Base-by-base conservation (phyloP, 2,797 vertebrate species). In the Molossus alvarezi region DNA sequence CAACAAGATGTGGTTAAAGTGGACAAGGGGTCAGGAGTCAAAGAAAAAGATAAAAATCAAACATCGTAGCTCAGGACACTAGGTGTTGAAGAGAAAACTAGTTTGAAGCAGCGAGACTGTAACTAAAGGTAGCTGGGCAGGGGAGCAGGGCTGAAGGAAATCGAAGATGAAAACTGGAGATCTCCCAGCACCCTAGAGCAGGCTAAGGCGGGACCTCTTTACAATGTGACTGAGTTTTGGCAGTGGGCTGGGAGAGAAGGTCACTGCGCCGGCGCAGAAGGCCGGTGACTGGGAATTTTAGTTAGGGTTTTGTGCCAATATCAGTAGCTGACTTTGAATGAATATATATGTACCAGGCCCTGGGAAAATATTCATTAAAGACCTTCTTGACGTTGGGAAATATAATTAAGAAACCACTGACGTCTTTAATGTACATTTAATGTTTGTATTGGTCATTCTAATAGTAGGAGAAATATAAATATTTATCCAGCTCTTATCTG, bases 321-420 rank as follows among this genome's bases (percentile, higher is more conserved):
- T 15, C 33, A 84, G 9, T 41, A 76, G 15, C 9, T 90, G 62
- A 79, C 48, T 45, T 64, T 64, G 21, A 65, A 76, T 94, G 10
- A 77, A 23, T 60, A 13, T 55, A 1, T 41, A 81, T 86, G 20
- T 77, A 9, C 13, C 15, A 82, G 53, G 10, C 69, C 48, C 20
- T 60, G 23, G 41, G 51, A 14, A 89, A 23, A 81, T 92, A 48
- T 14, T 95, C 41, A n/a, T 69, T 79, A 76, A 91, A 88, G 75
- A 6, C 8, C 48, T 91, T 79, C 73, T 3, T 82, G 9, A 64
- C 60, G n/a, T 6, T 96, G 55, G n/a, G 20, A 95, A 87, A 91
- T 53, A n/a, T 55, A 88, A 91, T 58, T 77, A 72, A 76, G 33
- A 91, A 84, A 67, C n/a, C 2, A 41, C 9, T 41, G 41, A 27